Percentiles rank a stretch among this genome's conserved stretches.
Conservation (phyloP, 1,140 invertebrate species). For the Hylyphantes graminicola region DNA sequence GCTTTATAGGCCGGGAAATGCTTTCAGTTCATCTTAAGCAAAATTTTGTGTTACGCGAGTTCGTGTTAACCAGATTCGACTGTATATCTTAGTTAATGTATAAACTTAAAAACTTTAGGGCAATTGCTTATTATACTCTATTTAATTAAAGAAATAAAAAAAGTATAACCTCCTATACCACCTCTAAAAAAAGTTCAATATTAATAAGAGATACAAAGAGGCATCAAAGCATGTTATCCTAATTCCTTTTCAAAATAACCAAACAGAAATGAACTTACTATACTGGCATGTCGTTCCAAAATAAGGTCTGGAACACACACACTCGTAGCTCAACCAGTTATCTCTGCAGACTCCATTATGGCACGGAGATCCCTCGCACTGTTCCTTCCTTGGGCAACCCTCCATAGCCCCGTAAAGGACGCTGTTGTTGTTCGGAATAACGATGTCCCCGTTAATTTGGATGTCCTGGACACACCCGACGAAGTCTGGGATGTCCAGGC, state of each 20-base stretch:
- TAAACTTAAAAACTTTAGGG: too few species aligned
- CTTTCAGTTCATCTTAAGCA: too few species aligned
- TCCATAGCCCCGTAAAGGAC: constrained; percentile 71
- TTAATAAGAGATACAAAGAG: neutral
- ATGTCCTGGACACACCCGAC: constrained; percentile 94
- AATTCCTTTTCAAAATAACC: neutral
- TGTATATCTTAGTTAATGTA: too few species aligned
- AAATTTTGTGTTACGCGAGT: too few species aligned
- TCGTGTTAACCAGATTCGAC: too few species aligned
- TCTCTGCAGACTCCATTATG: constrained; percentile 80
- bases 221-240: neutral
- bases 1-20: too few species aligned
- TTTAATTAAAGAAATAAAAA: too few species aligned
- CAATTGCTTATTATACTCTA: too few species aligned
- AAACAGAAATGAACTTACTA: constrained; percentile 72
- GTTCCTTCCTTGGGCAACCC: constrained; percentile 77
- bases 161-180: too few species aligned
- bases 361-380: constrained; percentile 77
- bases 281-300: constrained; percentile 84
- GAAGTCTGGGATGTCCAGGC: constrained; percentile 73
- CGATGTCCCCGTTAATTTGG: constrained; percentile 84
- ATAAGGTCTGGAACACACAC: constrained; percentile 60
- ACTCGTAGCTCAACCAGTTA: constrained; percentile 65
- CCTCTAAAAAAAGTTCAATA: neutral
- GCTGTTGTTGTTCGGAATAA: constrained; percentile 68